A percentile compares a stretch with the other conserved stretches of the same genome.
phyloP scores from a whole-genome alignment of 2,113 vertebrate species.

The human (Homo sapiens) region DNA sequence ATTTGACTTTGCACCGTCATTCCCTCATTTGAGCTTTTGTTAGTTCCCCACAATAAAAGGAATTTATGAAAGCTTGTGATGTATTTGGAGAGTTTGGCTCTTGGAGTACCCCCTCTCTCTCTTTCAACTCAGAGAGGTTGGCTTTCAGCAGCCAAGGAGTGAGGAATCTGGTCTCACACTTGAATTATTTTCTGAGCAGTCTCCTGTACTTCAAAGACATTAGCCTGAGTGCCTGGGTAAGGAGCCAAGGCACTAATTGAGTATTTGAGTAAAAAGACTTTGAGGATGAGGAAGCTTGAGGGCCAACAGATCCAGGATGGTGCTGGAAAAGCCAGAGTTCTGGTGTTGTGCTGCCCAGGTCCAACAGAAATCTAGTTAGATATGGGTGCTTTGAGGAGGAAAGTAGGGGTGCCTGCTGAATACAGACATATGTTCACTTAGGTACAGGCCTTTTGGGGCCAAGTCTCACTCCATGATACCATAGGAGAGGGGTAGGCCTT shows the following conservation, averaged over 20 bases:
- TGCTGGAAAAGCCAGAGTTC: neutral
- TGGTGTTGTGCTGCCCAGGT: slow-evolving; percentile 14
- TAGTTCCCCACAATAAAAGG: slow-evolving; percentile 52
- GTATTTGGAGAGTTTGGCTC: slow-evolving; percentile 77
- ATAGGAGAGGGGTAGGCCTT: neutral
- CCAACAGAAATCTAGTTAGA: slow-evolving; percentile 18
- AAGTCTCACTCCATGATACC: neutral
- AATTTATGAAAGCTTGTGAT: slow-evolving; percentile 72
- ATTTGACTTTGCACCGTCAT: slow-evolving; percentile 12
- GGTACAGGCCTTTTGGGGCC: neutral
- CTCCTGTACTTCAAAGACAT: slow-evolving; percentile 63
- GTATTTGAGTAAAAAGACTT: slow-evolving; percentile 67
- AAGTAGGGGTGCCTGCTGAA: neutral
- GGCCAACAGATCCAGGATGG: neutral
- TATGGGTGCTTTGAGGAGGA: neutral
- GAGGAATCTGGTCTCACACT: slow-evolving; percentile 69
- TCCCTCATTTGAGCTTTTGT: slow-evolving; percentile 51
- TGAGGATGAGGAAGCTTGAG: slow-evolving; percentile 44
- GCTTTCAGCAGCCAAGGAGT: slow-evolving; percentile 58
- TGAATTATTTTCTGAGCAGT: slow-evolving; percentile 64
- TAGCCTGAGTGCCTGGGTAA: slow-evolving; percentile 54
- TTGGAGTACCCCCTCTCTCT: slow-evolving; percentile 10
- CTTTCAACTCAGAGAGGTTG: slow-evolving; percentile 50
- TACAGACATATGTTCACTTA: neutral
- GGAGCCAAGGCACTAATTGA: slow-evolving; percentile 51